Evolutionary conservation across 2,113 vertebrate genomes (phyloP).

Genomic region (Dicerorhinus sumatrensis): DNA sequence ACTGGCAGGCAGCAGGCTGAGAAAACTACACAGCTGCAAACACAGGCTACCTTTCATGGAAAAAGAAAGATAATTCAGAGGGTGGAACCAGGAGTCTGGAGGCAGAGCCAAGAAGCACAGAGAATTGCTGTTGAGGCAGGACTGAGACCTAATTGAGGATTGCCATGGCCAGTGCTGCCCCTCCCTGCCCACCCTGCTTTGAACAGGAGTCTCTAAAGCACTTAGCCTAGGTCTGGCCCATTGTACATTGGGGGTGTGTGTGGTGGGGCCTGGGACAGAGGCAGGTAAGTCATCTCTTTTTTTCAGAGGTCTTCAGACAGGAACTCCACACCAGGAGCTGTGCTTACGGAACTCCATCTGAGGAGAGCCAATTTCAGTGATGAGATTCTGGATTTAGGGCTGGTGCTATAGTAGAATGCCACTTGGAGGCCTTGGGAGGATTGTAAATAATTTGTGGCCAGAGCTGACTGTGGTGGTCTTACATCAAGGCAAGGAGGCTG

Average conservation of each 20-base stretch:
- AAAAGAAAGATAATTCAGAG: background rate
- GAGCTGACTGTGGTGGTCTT: background rate
- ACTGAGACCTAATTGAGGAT: no score
- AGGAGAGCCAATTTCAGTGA: background rate
- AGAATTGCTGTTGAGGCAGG: background rate
- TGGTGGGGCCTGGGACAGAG: fast-evolving
- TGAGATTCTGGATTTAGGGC: background rate
- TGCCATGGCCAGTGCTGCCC: background rate
- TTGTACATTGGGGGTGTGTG: fast-evolving
- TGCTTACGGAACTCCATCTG: no score
- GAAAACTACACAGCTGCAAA: background rate
- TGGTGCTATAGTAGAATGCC: no score
- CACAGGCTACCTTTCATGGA: background rate
- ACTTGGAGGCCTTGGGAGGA: background rate
- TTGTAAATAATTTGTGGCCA: background rate
- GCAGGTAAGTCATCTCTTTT: fast-evolving
- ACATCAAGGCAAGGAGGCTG: background rate
- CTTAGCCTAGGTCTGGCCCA: fast-evolving
- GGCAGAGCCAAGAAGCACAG: background rate
- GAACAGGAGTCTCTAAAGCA: no score
- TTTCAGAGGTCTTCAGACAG: background rate
- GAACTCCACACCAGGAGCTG: background rate
- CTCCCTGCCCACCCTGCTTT: fast-evolving
- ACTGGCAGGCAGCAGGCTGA: background rate
- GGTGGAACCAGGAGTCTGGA: background rate